Conservation (phyloP, 2,113 vertebrate genomes). For the Lagenorhynchus albirostris region DNA sequence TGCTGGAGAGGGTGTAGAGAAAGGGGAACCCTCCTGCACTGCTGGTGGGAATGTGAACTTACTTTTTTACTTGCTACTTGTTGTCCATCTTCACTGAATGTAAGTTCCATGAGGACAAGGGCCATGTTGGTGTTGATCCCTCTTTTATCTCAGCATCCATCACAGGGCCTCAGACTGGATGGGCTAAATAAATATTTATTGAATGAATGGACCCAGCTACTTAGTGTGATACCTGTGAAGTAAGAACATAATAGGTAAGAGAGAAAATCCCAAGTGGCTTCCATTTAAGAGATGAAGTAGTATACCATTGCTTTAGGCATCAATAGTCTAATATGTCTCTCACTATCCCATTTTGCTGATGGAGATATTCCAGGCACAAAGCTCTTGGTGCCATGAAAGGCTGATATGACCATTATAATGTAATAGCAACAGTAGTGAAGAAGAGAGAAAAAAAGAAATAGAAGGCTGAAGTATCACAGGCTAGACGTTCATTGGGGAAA, state of each 20-base stretch:
- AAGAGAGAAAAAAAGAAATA: background rate
- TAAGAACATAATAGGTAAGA: background rate
- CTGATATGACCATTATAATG: constrained; percentile 9
- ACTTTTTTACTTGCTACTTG: background rate
- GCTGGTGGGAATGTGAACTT: background rate
- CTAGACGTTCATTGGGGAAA: background rate
- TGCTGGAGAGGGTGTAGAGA: too few relatives aligned
- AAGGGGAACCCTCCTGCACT: too few relatives aligned
- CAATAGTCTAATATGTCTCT: background rate
- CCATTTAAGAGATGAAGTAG: background rate
- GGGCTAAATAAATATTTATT: background rate
- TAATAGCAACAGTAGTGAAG: background rate
- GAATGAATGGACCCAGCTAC: background rate
- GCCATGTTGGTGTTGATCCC: background rate
- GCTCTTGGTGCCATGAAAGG: constrained; percentile 33
- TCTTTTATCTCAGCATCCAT: background rate
- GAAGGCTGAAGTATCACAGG: background rate
- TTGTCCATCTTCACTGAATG: background rate
- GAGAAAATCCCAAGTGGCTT: background rate
- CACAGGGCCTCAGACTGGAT: background rate
- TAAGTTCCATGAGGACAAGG: background rate
- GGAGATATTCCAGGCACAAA: constrained; percentile 17
- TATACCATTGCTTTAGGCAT: background rate
- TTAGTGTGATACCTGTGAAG: background rate
- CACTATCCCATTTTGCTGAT: constrained; percentile 21